Base-by-base conservation (phyloP, 2,888 invertebrate species). In the Drosophila tanythrix region DNA sequence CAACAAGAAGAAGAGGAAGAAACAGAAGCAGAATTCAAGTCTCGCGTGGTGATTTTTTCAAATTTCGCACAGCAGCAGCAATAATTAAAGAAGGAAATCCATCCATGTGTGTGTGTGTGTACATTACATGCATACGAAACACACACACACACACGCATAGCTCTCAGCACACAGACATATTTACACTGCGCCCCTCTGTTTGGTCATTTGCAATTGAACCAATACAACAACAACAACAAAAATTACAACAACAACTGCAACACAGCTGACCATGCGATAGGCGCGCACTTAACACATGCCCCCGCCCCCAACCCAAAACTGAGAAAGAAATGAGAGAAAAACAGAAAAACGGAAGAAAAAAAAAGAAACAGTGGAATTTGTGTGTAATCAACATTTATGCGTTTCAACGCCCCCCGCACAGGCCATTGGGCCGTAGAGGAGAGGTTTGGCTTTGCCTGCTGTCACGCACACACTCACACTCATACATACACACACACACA, bases 361-460 rank as follows among this genome's bases (percentile, higher is more conserved):
- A 36, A 61, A 65, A 66, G 68, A 77, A 79, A 76, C 69, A 82
- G 82, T 77, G 80, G 82, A 87, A 83, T 40, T 85, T 82, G 78
- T 75, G 88, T 80, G 81, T 82, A 82, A 89, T 85, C 88, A 89
- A 87, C 85, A 84, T 86, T 89, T 84, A 89, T 89, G 89, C 88
- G 89, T 85, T 89, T 87, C 58, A 67, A 76, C 70, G 79, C 79
- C 81, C 79, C 79, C 76, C 81, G 76, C 79, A 56, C 70, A 71
- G 61, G 69, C 79, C 79, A 81, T 81, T 76, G 78, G 72, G 74
- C 75, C 73, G 75, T 48, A 59, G 74, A 78, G 78, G 74, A 73
- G 76, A 76, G 88, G 88, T 76, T 74, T 81, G 83, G 79, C 76
- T 80, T 71, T 80, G 66, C 53, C 46, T 15, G 46, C 57, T 53